Conservation (phyloP, 2,797 vertebrate species). For the Callimico goeldii region DNA sequence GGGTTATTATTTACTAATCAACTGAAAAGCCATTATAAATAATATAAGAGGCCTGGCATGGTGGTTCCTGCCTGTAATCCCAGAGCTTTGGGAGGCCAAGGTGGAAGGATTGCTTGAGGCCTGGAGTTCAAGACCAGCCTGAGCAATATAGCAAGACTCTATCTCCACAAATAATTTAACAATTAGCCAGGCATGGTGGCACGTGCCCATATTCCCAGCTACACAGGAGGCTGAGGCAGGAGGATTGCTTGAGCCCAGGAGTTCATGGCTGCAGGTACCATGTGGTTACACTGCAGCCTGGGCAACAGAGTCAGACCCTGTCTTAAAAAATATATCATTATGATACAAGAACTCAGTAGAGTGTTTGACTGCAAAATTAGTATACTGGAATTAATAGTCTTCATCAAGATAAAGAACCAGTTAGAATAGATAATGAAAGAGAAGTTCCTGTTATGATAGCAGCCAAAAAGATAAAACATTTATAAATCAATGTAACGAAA, state of each 20-base stretch:
- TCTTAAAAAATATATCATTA: background rate
- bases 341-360: background rate
- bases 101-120: background rate
- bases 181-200: background rate
- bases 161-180: background rate
- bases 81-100: background rate
- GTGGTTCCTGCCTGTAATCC: background rate
- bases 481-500: background rate
- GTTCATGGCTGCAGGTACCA: background rate
- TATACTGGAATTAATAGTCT: background rate
- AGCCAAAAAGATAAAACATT: background rate
- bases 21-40: background rate
- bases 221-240: background rate
- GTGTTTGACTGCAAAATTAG: background rate
- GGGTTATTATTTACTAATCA: background rate
- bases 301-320: background rate
- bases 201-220: background rate
- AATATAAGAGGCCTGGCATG: background rate
- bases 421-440: constrained; percentile 1
- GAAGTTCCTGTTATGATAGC: background rate
- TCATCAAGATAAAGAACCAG: background rate
- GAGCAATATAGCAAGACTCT: background rate
- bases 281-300: background rate
- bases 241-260: background rate
- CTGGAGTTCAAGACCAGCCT: background rate